Conservation (phyloP, 1,140 invertebrate genomes). For the Eurosta solidaginis region DNA sequence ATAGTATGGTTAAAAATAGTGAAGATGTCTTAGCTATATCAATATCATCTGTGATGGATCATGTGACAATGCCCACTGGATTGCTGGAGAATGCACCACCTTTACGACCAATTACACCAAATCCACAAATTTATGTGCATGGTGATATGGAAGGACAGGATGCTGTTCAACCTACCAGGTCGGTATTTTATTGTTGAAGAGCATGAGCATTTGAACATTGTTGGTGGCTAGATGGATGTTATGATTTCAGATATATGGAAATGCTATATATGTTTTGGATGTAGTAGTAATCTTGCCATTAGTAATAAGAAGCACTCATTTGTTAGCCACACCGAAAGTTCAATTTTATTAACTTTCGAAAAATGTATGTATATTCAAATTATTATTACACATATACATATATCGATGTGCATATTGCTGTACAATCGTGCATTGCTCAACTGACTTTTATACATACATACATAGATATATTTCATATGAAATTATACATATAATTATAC, state of each 20-base stretch:
- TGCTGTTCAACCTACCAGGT: constrained; percentile 43
- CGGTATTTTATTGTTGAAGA: constrained; percentile 51
- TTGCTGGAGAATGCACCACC: constrained; percentile 53
- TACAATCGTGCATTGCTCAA: neutral
- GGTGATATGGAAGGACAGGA: constrained; percentile 37
- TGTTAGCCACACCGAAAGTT: neutral
- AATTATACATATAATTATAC: neutral
- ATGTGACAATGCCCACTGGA: constrained; percentile 63
- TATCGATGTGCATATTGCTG: constrained; percentile 6
- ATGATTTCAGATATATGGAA: neutral
- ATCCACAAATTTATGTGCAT: constrained; percentile 68
- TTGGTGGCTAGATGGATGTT: neutral
- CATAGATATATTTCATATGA: too few relatives aligned
- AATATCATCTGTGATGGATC: constrained; percentile 63
- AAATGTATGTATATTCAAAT: too few relatives aligned
- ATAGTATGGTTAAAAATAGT: constrained; percentile 57
- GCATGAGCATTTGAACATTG: neutral
- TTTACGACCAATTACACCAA: constrained; percentile 59
- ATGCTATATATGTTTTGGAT: neutral
- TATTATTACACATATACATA: too few relatives aligned
- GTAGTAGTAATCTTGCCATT: neutral
- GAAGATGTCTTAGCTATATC: constrained; percentile 62
- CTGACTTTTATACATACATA: too few relatives aligned
- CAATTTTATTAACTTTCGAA: neutral
- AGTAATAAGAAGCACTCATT: neutral